These are phyloP conservation scores for Falco punctatus DNA, from an alignment of 2,113 vertebrate species.

Conservation along the genomic window DNA sequence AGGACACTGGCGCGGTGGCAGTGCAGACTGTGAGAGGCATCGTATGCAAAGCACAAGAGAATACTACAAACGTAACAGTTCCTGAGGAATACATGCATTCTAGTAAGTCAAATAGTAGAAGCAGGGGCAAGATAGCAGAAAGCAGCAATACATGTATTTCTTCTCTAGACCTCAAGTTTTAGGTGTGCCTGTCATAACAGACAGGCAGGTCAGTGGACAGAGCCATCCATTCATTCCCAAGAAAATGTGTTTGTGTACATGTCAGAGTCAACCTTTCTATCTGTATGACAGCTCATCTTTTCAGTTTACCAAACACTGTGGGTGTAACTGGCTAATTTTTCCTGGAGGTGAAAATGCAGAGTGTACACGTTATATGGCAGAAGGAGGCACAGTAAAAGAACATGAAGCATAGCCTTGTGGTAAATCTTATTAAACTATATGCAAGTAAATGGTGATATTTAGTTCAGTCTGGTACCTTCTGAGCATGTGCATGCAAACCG, in stretches of 20 bases:
- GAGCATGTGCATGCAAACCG: neutral
- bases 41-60: neutral
- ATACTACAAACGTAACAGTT: constrained; percentile 1
- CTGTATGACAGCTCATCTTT: neutral
- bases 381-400: neutral
- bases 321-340: neutral
- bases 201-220: neutral
- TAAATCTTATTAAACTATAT: neutral
- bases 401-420: neutral
- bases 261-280: neutral
- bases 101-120: neutral
- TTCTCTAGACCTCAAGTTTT: neutral
- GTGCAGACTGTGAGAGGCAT: neutral
- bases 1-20: neutral
- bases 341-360: neutral
- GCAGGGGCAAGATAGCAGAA: neutral
- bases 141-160: neutral
- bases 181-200: neutral
- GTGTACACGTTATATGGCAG: neutral
- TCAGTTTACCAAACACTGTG: neutral
- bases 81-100: neutral
- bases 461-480: neutral
- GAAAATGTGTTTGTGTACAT: neutral
- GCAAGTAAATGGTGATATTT: neutral
- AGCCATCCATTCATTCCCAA: neutral